Evolutionary conservation across 2,888 invertebrate genomes (phyloP).

Genomic region (Endotricha flammealis): DNA sequence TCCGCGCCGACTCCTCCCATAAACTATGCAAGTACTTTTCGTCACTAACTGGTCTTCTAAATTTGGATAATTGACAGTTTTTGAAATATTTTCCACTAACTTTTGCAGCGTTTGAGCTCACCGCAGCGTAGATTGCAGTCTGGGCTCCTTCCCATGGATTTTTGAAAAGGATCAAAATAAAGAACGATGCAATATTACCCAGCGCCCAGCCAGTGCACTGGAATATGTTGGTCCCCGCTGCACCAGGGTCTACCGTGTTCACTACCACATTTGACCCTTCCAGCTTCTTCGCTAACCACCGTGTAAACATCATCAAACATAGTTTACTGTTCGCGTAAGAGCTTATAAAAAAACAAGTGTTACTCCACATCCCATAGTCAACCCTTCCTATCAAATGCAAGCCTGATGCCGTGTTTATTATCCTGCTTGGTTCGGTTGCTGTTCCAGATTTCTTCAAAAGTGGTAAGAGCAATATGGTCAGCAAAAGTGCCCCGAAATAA

Average conservation of each 20-base stretch:
- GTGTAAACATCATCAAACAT: constrained; percentile 84
- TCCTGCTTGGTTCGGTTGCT: constrained; percentile 81
- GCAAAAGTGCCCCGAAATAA: constrained; percentile 93
- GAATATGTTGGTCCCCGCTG: constrained; percentile 89
- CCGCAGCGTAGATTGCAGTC: constrained; percentile 1
- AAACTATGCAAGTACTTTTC: constrained; percentile 47
- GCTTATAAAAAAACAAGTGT: constrained; percentile 68
- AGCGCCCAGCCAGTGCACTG: constrained; percentile 61
- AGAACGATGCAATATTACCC: constrained; percentile 21
- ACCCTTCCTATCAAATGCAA: constrained; percentile 83
- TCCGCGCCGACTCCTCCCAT: constrained; percentile 28
- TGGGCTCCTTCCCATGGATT: constrained; percentile 27
- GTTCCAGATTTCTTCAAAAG: constrained; percentile 79
- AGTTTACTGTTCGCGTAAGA: constrained; percentile 82
- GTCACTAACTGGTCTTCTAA: constrained; percentile 77
- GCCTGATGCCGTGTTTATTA: constrained; percentile 88
- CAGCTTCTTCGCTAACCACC: constrained; percentile 83
- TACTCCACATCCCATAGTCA: constrained; percentile 83
- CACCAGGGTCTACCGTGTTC: constrained; percentile 91
- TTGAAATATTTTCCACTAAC: constrained; percentile 83
- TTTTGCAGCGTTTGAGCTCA: constrained; percentile 50
- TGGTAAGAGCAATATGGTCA: constrained; percentile 92
- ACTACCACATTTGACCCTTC: constrained; percentile 82
- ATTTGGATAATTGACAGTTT: constrained; percentile 80
- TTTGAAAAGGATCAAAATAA: background rate